These are phyloP conservation scores for Schizaphis graminum DNA, from an alignment of 2,888 invertebrate species.

Conservation along the genomic window DNA sequence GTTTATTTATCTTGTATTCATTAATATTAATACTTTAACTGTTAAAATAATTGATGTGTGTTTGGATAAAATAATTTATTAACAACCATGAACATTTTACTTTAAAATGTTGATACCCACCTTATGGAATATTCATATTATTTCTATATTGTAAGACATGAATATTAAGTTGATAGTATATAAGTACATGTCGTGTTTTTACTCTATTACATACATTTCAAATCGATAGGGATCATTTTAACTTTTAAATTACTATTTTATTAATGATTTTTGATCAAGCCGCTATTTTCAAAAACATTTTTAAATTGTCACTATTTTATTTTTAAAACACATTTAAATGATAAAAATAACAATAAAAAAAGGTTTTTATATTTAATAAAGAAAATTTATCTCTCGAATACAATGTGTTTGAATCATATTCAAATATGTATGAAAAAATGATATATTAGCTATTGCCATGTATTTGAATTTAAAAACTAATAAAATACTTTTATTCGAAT, in stretches of 20 bases:
- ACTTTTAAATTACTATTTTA: background rate
- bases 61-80: constrained; percentile 6
- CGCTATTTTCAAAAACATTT: background rate
- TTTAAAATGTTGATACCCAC: background rate
- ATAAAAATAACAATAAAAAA: background rate
- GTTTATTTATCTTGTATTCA: background rate
- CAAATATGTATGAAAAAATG: background rate
- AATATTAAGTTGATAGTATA: background rate
- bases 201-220: background rate
- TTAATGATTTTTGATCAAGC: background rate
- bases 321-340: background rate
- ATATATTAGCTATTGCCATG: background rate
- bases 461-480: background rate
- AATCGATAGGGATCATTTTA: background rate
- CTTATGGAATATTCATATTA: background rate
- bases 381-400: background rate
- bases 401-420: background rate
- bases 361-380: background rate
- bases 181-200: background rate
- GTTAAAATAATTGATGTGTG: background rate
- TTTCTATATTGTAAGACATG: background rate
- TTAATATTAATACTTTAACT: background rate
- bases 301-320: background rate
- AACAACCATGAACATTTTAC: background rate
- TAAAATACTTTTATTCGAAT: constrained; percentile 6